Conservation (phyloP, 2,888 invertebrate species). For the Pseudoips prasinana region DNA sequence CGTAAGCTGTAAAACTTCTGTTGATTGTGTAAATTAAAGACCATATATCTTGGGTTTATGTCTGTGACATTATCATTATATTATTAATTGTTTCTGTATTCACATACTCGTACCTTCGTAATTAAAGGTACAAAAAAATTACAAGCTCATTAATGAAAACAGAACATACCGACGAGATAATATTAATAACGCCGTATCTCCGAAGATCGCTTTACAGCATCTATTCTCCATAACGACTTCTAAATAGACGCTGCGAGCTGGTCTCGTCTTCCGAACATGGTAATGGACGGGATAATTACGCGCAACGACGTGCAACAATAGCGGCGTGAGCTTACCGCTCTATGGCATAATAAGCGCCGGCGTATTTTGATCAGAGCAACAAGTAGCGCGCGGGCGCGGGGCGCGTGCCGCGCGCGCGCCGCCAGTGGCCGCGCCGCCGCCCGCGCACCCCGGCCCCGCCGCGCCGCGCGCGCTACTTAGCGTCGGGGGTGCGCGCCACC, state of each 20-base stretch:
- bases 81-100: too few relatives aligned
- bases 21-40: too few relatives aligned
- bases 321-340: constrained; percentile 74
- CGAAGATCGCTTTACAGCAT: constrained; percentile 62
- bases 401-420: constrained; percentile 65
- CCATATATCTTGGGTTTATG: too few relatives aligned
- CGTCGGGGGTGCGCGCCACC: constrained; percentile 84
- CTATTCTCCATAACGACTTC: constrained; percentile 73
- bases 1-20: too few relatives aligned
- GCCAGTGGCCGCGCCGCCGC: constrained; percentile 70
- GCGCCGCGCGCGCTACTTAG: constrained; percentile 78
- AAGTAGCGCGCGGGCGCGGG: constrained; percentile 60
- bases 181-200: constrained; percentile 66
- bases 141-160: constrained; percentile 49
- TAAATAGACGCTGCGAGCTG: constrained; percentile 70
- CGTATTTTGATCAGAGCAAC: constrained; percentile 76
- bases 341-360: constrained; percentile 79
- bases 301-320: constrained; percentile 79
- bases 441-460: constrained; percentile 47
- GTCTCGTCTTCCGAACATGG: constrained; percentile 75
- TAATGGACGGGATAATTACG: constrained; percentile 81
- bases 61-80: too few relatives aligned
- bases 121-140: constrained; percentile 23
- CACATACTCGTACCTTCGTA: too few relatives aligned
- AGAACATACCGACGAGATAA: constrained; percentile 45